phyloP scores from a whole-genome alignment of 2,888 invertebrate genomes.

The Tachina fera region DNA sequence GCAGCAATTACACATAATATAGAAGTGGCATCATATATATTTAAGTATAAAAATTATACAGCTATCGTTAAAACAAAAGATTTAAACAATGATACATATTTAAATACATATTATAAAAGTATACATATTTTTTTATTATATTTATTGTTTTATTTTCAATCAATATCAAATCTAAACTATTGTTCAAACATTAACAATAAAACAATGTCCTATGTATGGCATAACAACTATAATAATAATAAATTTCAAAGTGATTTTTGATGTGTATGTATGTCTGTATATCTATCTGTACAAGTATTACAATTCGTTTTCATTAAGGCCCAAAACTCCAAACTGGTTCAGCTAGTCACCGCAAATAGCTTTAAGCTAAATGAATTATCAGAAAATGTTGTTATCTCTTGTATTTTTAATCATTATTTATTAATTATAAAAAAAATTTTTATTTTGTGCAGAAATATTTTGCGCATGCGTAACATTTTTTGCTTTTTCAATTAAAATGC shows the following conservation, averaged over 20 bases:
- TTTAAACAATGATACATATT: not conserved
- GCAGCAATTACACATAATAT: too few relatives aligned
- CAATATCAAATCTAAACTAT: not conserved
- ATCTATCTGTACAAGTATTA: not conserved
- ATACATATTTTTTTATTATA: not conserved
- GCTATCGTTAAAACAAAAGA: too few relatives aligned
- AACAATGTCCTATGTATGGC: slow-evolving; percentile 14
- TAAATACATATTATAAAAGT: not conserved
- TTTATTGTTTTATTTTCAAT: slow-evolving; percentile 1
- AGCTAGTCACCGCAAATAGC: not conserved
- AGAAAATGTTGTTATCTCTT: not conserved
- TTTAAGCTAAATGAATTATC: not conserved
- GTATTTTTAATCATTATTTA: too few relatives aligned
- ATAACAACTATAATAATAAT: not conserved
- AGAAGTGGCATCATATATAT: too few relatives aligned
- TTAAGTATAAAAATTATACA: too few relatives aligned
- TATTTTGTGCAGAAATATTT: slow-evolving; percentile 28
- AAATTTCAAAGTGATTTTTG: slow-evolving; percentile 8
- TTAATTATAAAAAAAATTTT: not conserved
- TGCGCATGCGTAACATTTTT: slow-evolving; percentile 55
- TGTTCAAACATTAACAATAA: slow-evolving; percentile 16
- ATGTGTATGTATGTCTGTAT: too few relatives aligned
- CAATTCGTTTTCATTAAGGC: not conserved
- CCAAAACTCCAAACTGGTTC: not conserved
- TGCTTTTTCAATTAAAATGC: slow-evolving; percentile 3